Percentiles rank a stretch among this genome's conserved stretches.
phyloP scores from a whole-genome alignment of 2,888 invertebrate genomes.

The Agrenia bidenticulata region DNA sequence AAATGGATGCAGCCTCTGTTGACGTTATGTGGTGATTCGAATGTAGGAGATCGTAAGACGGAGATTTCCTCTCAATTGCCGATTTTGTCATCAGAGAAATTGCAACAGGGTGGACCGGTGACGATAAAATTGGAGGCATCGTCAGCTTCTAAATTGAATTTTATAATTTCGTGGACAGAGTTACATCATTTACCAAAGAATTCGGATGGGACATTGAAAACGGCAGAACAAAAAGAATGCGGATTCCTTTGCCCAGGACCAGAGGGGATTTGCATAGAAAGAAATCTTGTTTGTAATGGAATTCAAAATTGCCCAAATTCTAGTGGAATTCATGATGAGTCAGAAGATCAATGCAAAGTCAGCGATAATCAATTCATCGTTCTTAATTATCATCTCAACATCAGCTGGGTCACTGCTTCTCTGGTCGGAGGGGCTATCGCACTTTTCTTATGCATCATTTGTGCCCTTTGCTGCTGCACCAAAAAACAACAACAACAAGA shows the following conservation, averaged over 20 bases:
- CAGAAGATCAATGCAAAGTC: conserved; percentile 45
- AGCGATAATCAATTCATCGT: conserved; percentile 51
- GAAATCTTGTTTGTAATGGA: conserved; percentile 81
- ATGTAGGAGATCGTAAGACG: conserved; percentile 60
- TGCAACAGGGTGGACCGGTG: conserved; percentile 57
- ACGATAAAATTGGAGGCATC: conserved; percentile 46
- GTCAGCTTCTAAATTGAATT: conserved; percentile 75
- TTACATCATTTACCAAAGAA: conserved; percentile 76
- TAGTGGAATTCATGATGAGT: conserved; percentile 49
- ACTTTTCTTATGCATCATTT: conserved; percentile 46
- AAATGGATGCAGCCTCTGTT: conserved; percentile 60
- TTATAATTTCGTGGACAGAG: conserved; percentile 88
- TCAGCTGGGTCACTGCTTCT: conserved; percentile 51
- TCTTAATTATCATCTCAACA: conserved; percentile 50
- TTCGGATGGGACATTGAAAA: conserved; percentile 75
- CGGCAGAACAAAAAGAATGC: conserved; percentile 71
- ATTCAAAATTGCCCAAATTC: conserved; percentile 75
- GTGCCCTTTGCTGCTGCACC: conserved; percentile 44
- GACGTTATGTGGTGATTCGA: conserved; percentile 74
- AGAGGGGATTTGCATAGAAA: conserved; percentile 79
- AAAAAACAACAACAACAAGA: conserved; percentile 22
- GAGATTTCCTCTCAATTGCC: conserved; percentile 72
- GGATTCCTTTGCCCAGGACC: conserved; percentile 82
- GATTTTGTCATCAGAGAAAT: conserved; percentile 74
- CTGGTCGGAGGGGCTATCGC: conserved; percentile 48